Evolutionary conservation across 2,797 vertebrate species (phyloP).

Genomic region (Halcyon chelicuti): DNA sequence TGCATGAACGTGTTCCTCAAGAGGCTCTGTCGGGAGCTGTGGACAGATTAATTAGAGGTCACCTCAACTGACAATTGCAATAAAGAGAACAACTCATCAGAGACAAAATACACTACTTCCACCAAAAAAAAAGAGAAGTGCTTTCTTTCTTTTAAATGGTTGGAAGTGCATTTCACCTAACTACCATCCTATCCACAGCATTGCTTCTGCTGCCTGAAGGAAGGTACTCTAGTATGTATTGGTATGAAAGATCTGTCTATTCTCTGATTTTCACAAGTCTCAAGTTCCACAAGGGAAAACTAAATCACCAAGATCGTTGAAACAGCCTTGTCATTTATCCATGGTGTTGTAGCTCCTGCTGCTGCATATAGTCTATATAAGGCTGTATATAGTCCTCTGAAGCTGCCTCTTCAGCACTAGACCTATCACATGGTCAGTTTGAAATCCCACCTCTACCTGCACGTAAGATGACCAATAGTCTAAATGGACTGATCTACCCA

Average conservation of each 20-base stretch:
- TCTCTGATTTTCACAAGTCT: background rate
- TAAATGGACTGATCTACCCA: background rate
- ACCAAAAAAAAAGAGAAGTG: background rate
- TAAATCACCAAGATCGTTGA: background rate
- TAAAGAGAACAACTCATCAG: background rate
- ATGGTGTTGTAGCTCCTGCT: background rate
- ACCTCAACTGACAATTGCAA: background rate
- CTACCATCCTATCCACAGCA: background rate
- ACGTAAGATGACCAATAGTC: background rate
- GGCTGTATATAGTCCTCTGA: background rate
- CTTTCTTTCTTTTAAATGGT: background rate
- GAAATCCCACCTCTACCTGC: background rate
- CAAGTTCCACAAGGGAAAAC: background rate
- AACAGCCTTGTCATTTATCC: background rate
- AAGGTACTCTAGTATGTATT: background rate
- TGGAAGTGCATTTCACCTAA: background rate
- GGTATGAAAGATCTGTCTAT: background rate
- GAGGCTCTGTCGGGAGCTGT: background rate
- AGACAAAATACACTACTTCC: background rate
- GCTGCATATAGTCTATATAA: background rate
- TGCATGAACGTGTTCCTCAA: background rate
- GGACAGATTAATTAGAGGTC: background rate
- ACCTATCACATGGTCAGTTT: background rate
- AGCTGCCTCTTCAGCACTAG: background rate
- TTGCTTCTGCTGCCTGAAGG: background rate